These are phyloP conservation scores for Leptocoma aspasia DNA, from an alignment of 2,113 vertebrate species.

Conservation along the genomic window DNA sequence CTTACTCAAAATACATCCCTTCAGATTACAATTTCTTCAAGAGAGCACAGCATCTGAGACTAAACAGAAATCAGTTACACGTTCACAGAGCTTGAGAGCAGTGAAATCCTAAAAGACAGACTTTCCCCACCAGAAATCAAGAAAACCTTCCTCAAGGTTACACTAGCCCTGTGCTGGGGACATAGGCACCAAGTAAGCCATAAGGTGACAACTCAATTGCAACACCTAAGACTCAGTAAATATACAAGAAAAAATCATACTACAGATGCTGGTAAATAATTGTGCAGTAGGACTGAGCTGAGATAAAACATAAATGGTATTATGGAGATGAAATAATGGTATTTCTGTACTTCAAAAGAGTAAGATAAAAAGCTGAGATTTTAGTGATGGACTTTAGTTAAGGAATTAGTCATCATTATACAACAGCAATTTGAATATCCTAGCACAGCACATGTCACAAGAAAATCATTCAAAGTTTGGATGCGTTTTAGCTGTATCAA, in stretches of 20 bases:
- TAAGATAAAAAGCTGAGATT: slow-evolving; percentile 20
- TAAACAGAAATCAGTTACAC: not conserved
- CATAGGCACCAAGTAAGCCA: not conserved
- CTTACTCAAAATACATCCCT: not conserved
- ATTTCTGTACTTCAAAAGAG: slow-evolving; percentile 36
- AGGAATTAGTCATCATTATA: slow-evolving; percentile 59
- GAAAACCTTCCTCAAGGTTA: not conserved
- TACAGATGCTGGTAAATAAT: not conserved
- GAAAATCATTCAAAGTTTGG: slow-evolving; percentile 17
- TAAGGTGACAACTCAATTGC: not conserved
- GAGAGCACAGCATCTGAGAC: not conserved
- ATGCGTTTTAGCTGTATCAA: not conserved
- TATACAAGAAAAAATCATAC: not conserved
- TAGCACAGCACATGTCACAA: not conserved
- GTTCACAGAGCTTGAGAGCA: not conserved
- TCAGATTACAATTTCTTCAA: not conserved
- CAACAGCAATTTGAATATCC: not conserved
- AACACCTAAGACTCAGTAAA: not conserved
- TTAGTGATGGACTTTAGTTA: slow-evolving; percentile 44
- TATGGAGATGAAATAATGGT: slow-evolving; percentile 9
- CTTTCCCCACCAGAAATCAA: not conserved
- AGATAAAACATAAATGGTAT: not conserved
- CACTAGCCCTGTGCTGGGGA: not conserved
- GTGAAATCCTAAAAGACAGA: not conserved
- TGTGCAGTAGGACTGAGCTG: not conserved